Base-by-base conservation (phyloP, 2,888 invertebrate species). In the Phaonia tiefii region DNA sequence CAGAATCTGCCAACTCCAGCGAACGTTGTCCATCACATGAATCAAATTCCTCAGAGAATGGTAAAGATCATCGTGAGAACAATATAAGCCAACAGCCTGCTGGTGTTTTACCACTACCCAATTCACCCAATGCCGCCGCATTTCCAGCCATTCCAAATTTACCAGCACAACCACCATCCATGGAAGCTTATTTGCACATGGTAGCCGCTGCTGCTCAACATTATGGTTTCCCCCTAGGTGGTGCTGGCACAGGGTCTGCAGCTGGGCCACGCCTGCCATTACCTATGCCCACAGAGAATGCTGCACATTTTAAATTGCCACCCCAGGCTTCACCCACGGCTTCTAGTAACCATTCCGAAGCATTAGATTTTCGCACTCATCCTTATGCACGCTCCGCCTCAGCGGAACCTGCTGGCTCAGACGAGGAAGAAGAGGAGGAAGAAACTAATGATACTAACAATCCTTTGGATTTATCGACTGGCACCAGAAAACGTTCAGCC, bases 331-430 rank as follows among this genome's bases (percentile, higher is more conserved):
- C 91, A 7, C 91, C 91, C 73, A 88, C 88, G 42, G 88, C 93
- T 84, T 92, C 92, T 49, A 92, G 93, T 66, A 92, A 91, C 75
- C 92, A 93, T 82, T 93, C 92, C 44, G 93, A 93, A 44, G 95
- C 95, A 26, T 91, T 97, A 75, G 96, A 97, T 91, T 97, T 96
- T 88, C 97, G 97, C 90, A 95, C 95, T 60, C 95, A 96, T 87
- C 75, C 88, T 2, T 93, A 94, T 85, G 91, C 91, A 77, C 87
- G 92, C 86, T 91, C 93, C 79, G 90, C 93, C 86, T 91, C 92
- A 77, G 86, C 93, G 0, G 91, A 93, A 86, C 91, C 92, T 65
- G 84, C 92, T 1, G 87, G 86, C 11, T 90, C 90, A 1, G 89
- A 89, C 83, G 93, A 93, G 25, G 91, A 92, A 46, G 93, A 93